These are phyloP conservation scores for Falco cherrug DNA, from an alignment of 2,797 vertebrate species.

Conservation along the genomic window DNA sequence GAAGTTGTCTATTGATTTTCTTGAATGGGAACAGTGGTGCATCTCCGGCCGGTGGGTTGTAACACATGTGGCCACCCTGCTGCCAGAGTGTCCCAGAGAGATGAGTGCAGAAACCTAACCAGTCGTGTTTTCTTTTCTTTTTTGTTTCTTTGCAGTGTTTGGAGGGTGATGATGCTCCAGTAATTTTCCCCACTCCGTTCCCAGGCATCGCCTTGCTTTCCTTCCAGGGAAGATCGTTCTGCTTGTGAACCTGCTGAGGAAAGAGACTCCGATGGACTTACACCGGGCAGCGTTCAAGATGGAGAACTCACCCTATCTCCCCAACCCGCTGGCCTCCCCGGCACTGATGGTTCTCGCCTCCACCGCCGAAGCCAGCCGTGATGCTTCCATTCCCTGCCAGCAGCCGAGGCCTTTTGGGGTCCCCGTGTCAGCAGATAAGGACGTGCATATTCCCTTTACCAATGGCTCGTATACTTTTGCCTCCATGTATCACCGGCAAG, in stretches of 20 bases:
- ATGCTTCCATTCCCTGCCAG: constrained; percentile 96
- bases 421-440: constrained; percentile 95
- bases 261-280: constrained; percentile 93
- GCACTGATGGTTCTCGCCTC: constrained; percentile 98
- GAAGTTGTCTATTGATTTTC: constrained; percentile 80
- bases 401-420: constrained; percentile 96
- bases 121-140: constrained; percentile 60
- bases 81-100: constrained; percentile 19
- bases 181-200: constrained; percentile 67
- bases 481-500: constrained; percentile 98
- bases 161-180: constrained; percentile 75
- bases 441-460: constrained; percentile 97
- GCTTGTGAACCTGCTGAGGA: constrained; percentile 63
- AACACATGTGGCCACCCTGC: constrained; percentile 64
- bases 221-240: constrained; percentile 73
- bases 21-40: constrained; percentile 70
- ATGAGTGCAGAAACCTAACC: constrained; percentile 41
- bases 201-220: constrained; percentile 66
- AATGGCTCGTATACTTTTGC: constrained; percentile 98
- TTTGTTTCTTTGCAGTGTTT: constrained; percentile 69
- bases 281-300: constrained; percentile 99
- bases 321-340: constrained; percentile 96
- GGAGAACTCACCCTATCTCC: constrained; percentile 99
- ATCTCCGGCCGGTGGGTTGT: constrained; percentile 58
- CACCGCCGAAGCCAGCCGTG: constrained; percentile 95